Conservation (phyloP, 2,113 vertebrate genomes). For the Lanius ludovicianus region DNA sequence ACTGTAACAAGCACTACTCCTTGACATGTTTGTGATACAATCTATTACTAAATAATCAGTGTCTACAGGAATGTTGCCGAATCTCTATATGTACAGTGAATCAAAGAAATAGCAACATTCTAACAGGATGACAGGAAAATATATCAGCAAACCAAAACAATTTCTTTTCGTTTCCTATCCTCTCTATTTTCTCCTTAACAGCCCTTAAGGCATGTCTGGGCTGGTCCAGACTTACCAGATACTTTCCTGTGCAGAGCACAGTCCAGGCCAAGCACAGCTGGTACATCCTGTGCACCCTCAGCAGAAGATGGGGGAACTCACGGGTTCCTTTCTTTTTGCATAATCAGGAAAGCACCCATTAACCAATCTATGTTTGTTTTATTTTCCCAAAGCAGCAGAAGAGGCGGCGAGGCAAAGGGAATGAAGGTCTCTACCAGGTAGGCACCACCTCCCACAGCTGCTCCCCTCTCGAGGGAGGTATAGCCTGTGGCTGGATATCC, state of each 20-base stretch:
- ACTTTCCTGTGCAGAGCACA: background rate
- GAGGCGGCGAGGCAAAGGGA: constrained; percentile 76
- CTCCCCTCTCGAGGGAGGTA: background rate
- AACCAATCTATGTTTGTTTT: background rate
- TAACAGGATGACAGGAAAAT: background rate
- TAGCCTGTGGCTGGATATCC: background rate
- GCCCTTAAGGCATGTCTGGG: background rate
- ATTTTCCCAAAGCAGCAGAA: constrained; percentile 63
- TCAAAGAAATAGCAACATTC: background rate
- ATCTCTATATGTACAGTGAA: background rate
- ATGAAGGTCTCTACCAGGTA: constrained; percentile 81
- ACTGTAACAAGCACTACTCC: background rate
- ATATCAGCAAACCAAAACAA: background rate
- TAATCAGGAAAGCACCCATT: background rate
- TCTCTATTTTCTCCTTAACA: background rate
- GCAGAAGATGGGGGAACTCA: background rate
- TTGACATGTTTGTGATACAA: background rate
- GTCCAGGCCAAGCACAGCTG: background rate
- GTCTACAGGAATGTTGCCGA: background rate
- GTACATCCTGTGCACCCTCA: background rate
- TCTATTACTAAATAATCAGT: background rate
- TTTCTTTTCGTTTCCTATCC: background rate
- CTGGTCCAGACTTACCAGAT: background rate
- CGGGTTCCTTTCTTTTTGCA: background rate
- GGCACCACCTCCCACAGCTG: background rate